phyloP scores from a whole-genome alignment of 2,113 vertebrate species.

The Chamaetylas fuelleborni region DNA sequence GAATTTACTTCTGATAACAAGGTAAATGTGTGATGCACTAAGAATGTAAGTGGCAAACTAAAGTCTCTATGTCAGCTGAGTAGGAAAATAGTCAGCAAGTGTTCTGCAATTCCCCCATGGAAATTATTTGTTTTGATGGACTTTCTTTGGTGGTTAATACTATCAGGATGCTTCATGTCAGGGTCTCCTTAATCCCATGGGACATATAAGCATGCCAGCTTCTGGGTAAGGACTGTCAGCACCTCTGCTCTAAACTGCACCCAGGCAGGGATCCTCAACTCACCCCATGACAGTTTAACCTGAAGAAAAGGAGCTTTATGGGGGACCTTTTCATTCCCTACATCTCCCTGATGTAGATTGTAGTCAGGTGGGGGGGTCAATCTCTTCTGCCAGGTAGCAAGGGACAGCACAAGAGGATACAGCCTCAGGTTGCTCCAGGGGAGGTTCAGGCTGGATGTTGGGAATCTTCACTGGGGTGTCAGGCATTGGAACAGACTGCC shows the following conservation, averaged over 20 bases:
- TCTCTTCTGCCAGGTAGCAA: background rate
- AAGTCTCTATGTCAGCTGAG: background rate
- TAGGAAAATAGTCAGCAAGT: slow-evolving; percentile 11
- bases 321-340: background rate
- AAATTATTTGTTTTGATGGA: background rate
- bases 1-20: slow-evolving; percentile 48
- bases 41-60: slow-evolving; percentile 27
- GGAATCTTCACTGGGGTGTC: background rate
- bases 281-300: background rate
- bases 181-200: background rate
- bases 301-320: background rate
- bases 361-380: background rate
- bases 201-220: background rate
- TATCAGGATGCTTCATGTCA: background rate
- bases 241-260: background rate
- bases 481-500: background rate
- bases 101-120: background rate
- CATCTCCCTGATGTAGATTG: background rate
- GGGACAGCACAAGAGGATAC: background rate
- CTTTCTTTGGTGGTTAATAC: background rate
- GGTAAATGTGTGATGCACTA: slow-evolving; percentile 42
- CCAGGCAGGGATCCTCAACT: background rate
- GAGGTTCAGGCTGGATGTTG: background rate
- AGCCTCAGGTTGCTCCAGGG: background rate
- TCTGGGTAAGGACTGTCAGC: background rate